These are phyloP conservation scores for Andrena camellia DNA, from an alignment of 2,888 invertebrate species.

Conservation along the genomic window DNA sequence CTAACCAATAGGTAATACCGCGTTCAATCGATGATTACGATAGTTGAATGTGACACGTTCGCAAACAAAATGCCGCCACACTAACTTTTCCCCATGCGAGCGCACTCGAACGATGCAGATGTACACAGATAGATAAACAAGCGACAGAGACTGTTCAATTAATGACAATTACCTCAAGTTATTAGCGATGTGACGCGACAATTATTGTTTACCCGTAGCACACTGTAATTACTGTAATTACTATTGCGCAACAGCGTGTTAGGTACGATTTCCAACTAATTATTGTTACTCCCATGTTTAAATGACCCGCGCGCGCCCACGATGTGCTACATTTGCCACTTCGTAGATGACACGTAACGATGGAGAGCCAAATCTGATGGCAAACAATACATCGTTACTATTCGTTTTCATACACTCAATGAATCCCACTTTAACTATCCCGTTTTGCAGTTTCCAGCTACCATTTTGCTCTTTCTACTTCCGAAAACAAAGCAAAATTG, in stretches of 20 bases:
- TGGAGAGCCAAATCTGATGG: no score
- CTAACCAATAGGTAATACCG: background rate
- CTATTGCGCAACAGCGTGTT: background rate
- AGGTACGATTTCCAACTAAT: conserved; percentile 1
- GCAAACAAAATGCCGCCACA: conserved; percentile 2
- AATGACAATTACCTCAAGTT: conserved; percentile 32
- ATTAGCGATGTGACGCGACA: conserved; percentile 30
- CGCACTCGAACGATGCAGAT: background rate
- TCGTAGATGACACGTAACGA: background rate
- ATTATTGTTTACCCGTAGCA: conserved; percentile 32
- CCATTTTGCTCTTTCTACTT: no score
- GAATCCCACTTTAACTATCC: background rate
- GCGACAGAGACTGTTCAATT: conserved; percentile 33
- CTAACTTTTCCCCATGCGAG: background rate
- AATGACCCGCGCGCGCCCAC: background rate
- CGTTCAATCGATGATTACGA: background rate
- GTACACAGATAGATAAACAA: conserved; percentile 13
- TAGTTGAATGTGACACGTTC: background rate
- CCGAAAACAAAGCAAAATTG: no score
- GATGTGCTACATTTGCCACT: background rate
- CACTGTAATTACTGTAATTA: conserved; percentile 4
- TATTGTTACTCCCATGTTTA: background rate
- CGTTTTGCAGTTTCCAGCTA: background rate
- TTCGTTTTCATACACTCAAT: no score
- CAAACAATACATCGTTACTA: no score